phyloP scores from a whole-genome alignment of 2,888 invertebrate genomes.

The Tachystola acroxantha region DNA sequence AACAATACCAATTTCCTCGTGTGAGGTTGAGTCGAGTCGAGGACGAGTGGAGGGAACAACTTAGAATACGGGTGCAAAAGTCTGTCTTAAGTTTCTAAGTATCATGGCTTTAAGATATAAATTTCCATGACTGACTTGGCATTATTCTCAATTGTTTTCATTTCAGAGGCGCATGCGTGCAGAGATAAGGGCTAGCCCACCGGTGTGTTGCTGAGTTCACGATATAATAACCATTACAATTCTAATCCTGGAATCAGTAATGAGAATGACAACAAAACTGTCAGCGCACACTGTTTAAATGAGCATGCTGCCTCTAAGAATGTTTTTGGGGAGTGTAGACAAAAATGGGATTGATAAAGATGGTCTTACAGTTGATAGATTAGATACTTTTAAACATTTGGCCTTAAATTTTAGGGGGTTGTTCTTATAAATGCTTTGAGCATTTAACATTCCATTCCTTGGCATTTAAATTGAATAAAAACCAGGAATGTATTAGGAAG shows the following conservation, averaged over 20 bases:
- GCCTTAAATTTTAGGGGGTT: no score
- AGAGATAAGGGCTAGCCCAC: constrained; percentile 70
- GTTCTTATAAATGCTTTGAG: no score
- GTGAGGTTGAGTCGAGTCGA: no score
- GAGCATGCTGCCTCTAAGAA: constrained; percentile 75
- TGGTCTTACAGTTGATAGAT: constrained; percentile 13
- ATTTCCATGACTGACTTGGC: constrained; percentile 77
- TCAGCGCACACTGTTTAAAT: constrained; percentile 73
- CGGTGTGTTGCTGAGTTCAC: constrained; percentile 71
- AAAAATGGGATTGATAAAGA: constrained; percentile 5
- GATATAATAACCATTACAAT: constrained; percentile 25
- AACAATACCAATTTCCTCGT: no score
- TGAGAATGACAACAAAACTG: constrained; percentile 43
- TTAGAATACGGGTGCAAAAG: no score
- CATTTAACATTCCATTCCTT: no score
- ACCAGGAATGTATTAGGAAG: no score
- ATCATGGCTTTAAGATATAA: constrained; percentile 27
- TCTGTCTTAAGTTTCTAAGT: constrained; percentile 15
- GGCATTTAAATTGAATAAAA: no score
- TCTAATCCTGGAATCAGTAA: constrained; percentile 36
- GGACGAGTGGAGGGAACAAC: no score
- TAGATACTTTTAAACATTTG: no score
- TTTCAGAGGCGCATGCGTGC: constrained; percentile 79
- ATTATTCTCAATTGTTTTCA: constrained; percentile 73
- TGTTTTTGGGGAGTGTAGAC: constrained; percentile 12